Base-by-base conservation (phyloP, 2,888 invertebrate species). In the Lacanobia oleracea region DNA sequence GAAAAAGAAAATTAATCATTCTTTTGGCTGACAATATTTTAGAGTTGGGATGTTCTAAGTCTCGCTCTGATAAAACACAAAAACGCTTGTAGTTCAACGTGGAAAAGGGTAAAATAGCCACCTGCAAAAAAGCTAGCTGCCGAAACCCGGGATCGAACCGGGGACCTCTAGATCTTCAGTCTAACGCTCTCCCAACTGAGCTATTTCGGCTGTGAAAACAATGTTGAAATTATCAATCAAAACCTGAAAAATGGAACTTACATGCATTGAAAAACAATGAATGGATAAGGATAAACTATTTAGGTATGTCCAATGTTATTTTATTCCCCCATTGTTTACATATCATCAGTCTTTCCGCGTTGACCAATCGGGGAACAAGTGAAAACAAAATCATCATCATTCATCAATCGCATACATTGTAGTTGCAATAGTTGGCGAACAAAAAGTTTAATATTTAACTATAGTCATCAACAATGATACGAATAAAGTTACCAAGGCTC, bases 201-300 rank as follows among this genome's bases (percentile, higher is more conserved):
- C 93, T 93, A 93, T 93, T 93, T 93, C 92, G 93, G 93, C 93
- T 59, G 33, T 48, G 9, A 0, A 0, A 0, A 0, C 0, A 0
- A 0, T 0, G 0, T 1, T 14, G 1, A 10, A 74, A 61, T 43
- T 68, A 0, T 61, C 16, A 12, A 10, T 9, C 0, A 5, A 0
- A 23, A 43, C 40, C n/a, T 16, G 7, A 7, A 23, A 27, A 40
- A 48, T 27, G 9, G 8, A 68, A 57, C 40, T 6, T 10, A 21
- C 14, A 50, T 51, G 18, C n/a, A 37, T 18, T 1, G 2, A n/a
- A 9, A 18, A 16, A 43, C 18, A 43, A 50, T 23, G 1, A 12
- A 18, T 4, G 9, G 5, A 43, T 33, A 21, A 21, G 9, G 5
- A 43, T 33, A 21, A 21, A 14, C 10, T n/a, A 9, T 56, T 9